A percentile compares a stretch with the other conserved stretches of the same genome.
Evolutionary conservation across 2,797 vertebrate species (phyloP).

Genomic region (Hippocampus kuda): DNA sequence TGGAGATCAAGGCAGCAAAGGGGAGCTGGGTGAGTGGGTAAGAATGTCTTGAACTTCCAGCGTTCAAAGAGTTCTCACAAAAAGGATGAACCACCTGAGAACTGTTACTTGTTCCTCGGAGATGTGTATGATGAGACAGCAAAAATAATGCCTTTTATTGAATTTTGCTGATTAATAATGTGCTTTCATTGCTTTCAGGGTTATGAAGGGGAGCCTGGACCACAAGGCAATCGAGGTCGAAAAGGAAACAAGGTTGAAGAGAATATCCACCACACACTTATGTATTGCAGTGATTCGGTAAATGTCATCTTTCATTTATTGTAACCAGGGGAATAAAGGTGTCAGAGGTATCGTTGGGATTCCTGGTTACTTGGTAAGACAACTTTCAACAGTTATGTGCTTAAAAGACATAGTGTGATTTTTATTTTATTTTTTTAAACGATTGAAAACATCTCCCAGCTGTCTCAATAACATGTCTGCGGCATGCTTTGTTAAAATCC

Average conservation of each 20-base stretch:
- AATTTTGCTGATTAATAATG: neutral
- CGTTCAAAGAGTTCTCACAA: constrained; percentile 8
- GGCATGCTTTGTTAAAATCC: no score
- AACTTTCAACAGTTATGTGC: neutral
- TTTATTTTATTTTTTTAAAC: no score
- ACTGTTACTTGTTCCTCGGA: neutral
- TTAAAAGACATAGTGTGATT: neutral
- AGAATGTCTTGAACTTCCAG: constrained; percentile 53
- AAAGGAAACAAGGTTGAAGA: constrained; percentile 60
- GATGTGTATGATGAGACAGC: neutral
- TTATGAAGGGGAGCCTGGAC: constrained; percentile 63
- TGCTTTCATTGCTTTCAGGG: constrained; percentile 47
- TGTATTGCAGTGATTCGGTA: neutral
- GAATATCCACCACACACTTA: neutral
- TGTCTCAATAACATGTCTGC: no score
- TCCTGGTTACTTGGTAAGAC: constrained; percentile 64
- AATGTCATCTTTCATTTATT: constrained; percentile 19
- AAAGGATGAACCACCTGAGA: neutral
- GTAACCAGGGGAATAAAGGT: constrained; percentile 63
- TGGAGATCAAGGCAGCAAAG: constrained; percentile 64
- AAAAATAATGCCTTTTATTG: neutral
- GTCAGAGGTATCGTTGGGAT: constrained; percentile 47
- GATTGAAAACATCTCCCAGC: neutral
- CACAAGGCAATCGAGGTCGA: constrained; percentile 56
- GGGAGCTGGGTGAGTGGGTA: constrained; percentile 76